Conservation (phyloP, 1,140 invertebrate genomes). For the Drosophila sulfurigaster region DNA sequence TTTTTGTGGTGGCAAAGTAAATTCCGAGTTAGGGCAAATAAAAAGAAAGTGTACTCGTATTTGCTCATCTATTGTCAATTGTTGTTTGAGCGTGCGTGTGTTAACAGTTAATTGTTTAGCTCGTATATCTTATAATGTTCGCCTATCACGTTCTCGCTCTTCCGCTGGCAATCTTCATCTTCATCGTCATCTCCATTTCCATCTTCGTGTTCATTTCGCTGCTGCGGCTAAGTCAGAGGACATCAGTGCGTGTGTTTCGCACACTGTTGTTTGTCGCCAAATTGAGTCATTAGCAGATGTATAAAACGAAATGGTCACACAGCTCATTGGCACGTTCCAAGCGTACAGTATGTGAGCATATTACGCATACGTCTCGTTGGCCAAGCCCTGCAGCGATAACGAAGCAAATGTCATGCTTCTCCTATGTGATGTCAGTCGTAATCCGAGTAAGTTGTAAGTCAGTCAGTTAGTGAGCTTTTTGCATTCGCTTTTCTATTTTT, state of each 20-base stretch:
- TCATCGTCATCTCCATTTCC: too few relatives aligned
- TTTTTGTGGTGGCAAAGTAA: slow-evolving; percentile 9
- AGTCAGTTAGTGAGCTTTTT: background rate
- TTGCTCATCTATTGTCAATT: slow-evolving; percentile 36
- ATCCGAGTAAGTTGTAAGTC: background rate
- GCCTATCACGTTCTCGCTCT: slow-evolving; percentile 11
- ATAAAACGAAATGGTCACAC: slow-evolving; percentile 76
- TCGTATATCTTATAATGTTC: slow-evolving; percentile 60
- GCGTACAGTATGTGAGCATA: slow-evolving; percentile 39
- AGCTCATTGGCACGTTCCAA: slow-evolving; percentile 77
- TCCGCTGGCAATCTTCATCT: background rate
- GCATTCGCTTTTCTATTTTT: background rate
- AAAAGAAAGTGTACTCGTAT: slow-evolving; percentile 47
- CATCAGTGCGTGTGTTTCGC: background rate
- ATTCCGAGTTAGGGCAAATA: slow-evolving; percentile 19
- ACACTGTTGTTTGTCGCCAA: slow-evolving; percentile 60
- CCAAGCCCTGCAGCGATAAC: slow-evolving; percentile 7
- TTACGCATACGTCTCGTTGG: slow-evolving; percentile 44
- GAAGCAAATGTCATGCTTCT: background rate
- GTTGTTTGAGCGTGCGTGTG: slow-evolving; percentile 30
- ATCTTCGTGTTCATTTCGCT: background rate
- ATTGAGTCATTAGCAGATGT: slow-evolving; percentile 79
- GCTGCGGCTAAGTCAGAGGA: background rate
- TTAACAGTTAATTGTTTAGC: slow-evolving; percentile 75
- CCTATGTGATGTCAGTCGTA: background rate